These are phyloP conservation scores for Liasis olivaceus DNA, from an alignment of 2,797 vertebrate genomes.

Conservation along the genomic window DNA sequence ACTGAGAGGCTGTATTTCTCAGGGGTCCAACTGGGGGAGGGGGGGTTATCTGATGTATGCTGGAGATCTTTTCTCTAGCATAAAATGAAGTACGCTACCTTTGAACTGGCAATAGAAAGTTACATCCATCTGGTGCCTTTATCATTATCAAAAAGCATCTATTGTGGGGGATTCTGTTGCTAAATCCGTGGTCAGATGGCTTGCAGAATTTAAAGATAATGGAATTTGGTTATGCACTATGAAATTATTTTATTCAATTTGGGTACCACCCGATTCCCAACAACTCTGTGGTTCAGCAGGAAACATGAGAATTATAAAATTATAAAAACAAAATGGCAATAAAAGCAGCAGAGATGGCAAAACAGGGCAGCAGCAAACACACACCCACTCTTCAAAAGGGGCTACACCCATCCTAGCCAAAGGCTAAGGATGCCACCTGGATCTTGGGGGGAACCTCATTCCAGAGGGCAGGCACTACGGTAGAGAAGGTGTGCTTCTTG, in stretches of 20 bases:
- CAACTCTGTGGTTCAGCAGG: not conserved
- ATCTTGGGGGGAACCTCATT: too few species aligned
- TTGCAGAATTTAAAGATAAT: too few species aligned
- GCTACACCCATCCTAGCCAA: not conserved
- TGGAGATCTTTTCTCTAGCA: too few species aligned
- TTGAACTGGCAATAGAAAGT: not conserved
- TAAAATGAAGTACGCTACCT: not conserved
- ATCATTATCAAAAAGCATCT: not conserved
- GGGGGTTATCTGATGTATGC: not conserved
- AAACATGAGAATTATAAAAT: not conserved
- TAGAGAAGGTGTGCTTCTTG: too few species aligned
- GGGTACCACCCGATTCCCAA: not conserved
- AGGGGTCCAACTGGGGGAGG: not conserved
- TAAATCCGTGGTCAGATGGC: too few species aligned
- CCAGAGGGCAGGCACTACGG: too few species aligned
- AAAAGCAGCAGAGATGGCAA: not conserved
- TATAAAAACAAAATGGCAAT: not conserved
- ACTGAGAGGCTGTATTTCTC: not conserved
- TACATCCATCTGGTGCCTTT: not conserved
- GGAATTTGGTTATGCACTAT: not conserved
- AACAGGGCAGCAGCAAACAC: fast-evolving
- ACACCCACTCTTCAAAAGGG: not conserved
- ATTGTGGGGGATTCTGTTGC: not conserved
- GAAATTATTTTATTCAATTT: not conserved
- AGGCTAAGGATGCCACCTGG: too few species aligned